Conservation (phyloP, 92 coral and sea anemone species). For the Desmophyllum pertusum region DNA sequence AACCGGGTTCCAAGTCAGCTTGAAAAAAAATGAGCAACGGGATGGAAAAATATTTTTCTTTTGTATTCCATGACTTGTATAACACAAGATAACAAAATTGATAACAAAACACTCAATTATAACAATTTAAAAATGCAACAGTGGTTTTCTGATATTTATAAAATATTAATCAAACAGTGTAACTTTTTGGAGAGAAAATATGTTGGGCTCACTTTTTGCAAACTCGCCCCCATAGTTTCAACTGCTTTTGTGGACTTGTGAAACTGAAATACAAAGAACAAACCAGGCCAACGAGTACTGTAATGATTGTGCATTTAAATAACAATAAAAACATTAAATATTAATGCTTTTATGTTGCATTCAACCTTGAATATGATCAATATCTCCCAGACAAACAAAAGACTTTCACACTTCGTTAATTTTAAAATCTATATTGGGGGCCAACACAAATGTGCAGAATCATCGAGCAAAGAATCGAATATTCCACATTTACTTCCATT, state of each 20-base stretch:
- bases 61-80: too few species aligned
- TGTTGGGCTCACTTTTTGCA: neutral
- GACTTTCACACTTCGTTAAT: neutral
- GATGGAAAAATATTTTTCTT: too few species aligned
- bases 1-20: too few species aligned
- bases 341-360: neutral
- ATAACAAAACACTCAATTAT: neutral
- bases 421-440: neutral
- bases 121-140: neutral
- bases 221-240: neutral
- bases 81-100: too few species aligned
- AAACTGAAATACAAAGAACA: neutral
- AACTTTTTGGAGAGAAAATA: neutral
- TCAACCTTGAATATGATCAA: neutral
- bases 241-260: neutral
- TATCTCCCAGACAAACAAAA: neutral
- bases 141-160: neutral
- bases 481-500: neutral
- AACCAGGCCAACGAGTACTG: neutral
- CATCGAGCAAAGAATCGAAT: neutral
- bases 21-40: neutral
- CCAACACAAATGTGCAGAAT: neutral
- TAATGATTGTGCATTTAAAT: neutral
- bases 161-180: too few species aligned
- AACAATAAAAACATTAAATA: too few species aligned